phyloP scores from a whole-genome alignment of 2,797 vertebrate species.

The Siniperca scherzeri region DNA sequence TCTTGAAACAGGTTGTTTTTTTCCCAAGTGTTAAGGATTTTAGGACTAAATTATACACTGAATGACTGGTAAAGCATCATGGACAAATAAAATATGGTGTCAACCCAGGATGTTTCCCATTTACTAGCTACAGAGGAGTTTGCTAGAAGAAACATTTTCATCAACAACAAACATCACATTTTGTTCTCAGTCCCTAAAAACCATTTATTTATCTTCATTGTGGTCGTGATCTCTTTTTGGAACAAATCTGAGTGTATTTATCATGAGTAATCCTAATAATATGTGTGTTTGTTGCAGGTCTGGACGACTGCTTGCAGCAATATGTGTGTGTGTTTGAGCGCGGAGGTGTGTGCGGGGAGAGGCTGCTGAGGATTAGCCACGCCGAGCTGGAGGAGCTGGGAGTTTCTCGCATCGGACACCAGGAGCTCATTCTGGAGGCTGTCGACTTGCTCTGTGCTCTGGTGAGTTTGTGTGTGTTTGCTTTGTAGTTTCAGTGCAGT shows the following conservation, averaged over 20 bases:
- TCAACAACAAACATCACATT: neutral
- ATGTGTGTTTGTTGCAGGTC: constrained; percentile 84
- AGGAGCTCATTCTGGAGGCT: constrained; percentile 97
- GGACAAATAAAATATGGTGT: neutral
- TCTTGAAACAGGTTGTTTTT: neutral
- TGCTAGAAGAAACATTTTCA: neutral
- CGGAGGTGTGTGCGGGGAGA: constrained; percentile 95
- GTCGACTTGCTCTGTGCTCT: constrained; percentile 97
- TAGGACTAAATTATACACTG: neutral
- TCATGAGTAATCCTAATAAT: constrained; percentile 16
- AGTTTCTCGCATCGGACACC: constrained; percentile 96
- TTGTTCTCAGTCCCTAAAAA: neutral
- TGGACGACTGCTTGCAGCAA: constrained; percentile 97
- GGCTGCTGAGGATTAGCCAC: constrained; percentile 95
- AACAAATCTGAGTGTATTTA: constrained; percentile 7
- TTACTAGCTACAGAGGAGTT: neutral
- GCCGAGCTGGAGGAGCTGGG: constrained; percentile 97
- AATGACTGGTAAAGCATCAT: neutral
- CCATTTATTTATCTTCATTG: neutral
- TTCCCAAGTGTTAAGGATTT: neutral
- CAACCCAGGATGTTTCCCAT: neutral
- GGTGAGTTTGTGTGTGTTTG: constrained; percentile 83
- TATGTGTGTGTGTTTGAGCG: constrained; percentile 97
- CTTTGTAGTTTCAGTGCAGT: neutral
- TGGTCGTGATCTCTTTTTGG: constrained; percentile 24